Base-by-base conservation (phyloP, 2,888 invertebrate genomes). In the Cylindroiulus punctatus region DNA sequence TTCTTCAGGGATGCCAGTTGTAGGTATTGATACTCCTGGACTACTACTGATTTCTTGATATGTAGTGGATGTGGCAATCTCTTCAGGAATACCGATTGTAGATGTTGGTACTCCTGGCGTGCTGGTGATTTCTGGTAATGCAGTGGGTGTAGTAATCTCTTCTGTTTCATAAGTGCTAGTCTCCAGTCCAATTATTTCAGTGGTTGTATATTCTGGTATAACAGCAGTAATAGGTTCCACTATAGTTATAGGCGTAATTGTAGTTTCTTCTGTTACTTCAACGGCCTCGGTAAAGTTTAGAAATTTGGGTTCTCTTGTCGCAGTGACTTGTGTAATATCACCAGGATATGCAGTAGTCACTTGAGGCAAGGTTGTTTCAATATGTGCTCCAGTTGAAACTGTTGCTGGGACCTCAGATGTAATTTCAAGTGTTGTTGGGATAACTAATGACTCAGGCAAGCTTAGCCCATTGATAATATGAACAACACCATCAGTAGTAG, bases 401-500 rank as follows among this genome's bases (percentile, higher is more conserved):
- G 40, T 83, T 42, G 17, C 17, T 40, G 83, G 22, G 12, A 83
- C n/a, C 26, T 40, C 42, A 14, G 42, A 36, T 30, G 81, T 81
- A 30, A 26, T 81, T 36, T 81, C 81, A 17, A 14, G 44, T 44
- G 81, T 81, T 52, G 52, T 52, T 2, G 52, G 10, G 14, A 30
- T 76, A 76, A 76, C 30, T 32, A 17, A 32, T 30, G 14, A 17
- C 14, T 30, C 76, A 17, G 17, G 30, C 12, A 17, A 4, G 17
- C 0, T 30, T 32, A 86, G 30, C 7, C 83, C 86, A 83, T 82
- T 17, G 30, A 84, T 81, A n/a, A 86, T 2, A 52, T 86, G 86
- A 1, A 86, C 86, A 40, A 85, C 85, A 42, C 85, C 85, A 85
- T 85, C 85, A 36, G 44, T 17, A 42, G 85, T 85, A 12, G 26